Base-by-base conservation (phyloP, 30 jellyfish, hydroid and myxozoan species). In the Aurelia sp. region DNA sequence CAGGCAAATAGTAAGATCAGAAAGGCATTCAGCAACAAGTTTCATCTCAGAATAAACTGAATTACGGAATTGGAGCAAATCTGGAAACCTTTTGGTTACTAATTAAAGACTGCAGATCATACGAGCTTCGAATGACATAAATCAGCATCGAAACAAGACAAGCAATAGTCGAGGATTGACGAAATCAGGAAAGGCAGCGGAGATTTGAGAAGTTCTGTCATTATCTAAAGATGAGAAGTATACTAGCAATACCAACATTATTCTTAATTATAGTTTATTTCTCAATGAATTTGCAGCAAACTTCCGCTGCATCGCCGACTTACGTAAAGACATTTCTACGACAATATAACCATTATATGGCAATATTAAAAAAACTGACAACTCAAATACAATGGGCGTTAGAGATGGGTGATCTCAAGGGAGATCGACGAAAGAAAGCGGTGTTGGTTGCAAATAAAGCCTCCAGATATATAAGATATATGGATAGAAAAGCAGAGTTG, bases 311-410 rank as follows among this genome's bases (percentile, higher is more conserved):
- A 33, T 53, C 84, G 19, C 69, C 41, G 47, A 40, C 75, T 2
- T 61, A 70, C 3, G 95, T 87, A 31, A 41, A 84, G 15, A 73
- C 35, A 24, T 93, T 93, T 53, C 64, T 93, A 60, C 41, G 77
- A 44, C 21, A 72, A 20, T 93, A 93, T 67, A 93, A 93, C 91
- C 44, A 83, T 6, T 82, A 93, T 47, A 88, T 97, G 75, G 91
- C 85, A 13, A 41, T 71, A 31, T 72, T 93, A 27, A 96, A 76
- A 73, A 78, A 63, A 38, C 4, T 63, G 16, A 74, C 93, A 38
- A 40, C 84, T 0, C 52, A 33, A 19, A 88, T 96, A 17, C 65
- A 71, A 40, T 93, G 97, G 97, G 91, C 78, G 31, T 76, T 88
- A 30, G 97, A 83, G 50, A 19, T 83, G 44, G 97, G 90, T 52